Evolutionary conservation across 2,888 invertebrate genomes (phyloP).

Genomic region (Tetranychus piercei): DNA sequence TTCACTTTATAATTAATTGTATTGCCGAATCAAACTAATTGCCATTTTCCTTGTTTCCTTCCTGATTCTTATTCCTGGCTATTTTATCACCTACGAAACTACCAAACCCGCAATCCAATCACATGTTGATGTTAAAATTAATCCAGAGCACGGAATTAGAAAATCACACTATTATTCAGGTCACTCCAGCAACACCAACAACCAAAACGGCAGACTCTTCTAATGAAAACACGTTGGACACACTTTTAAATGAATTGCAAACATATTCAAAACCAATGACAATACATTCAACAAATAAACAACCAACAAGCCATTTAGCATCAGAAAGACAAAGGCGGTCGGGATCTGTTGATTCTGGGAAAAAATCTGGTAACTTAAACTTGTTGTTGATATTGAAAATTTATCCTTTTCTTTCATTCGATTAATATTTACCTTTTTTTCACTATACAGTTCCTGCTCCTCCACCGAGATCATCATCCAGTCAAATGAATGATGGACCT

Average conservation of each 20-base stretch:
- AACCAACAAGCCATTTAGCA: neutral
- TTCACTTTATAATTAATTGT: too few relatives aligned
- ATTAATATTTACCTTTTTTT: neutral
- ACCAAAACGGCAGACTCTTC: constrained; percentile 20
- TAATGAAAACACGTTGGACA: constrained; percentile 68
- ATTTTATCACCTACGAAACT: neutral
- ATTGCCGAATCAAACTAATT: too few relatives aligned
- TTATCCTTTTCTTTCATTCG: neutral
- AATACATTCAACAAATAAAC: constrained; percentile 1
- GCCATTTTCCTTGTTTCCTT: neutral
- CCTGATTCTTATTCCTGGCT: neutral
- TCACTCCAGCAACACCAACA: constrained; percentile 25
- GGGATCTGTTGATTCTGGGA: constrained; percentile 1
- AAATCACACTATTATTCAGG: constrained; percentile 28
- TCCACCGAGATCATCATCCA: constrained; percentile 19
- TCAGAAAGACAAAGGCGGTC: neutral
- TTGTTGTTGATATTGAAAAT: neutral
- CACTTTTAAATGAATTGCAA: constrained; percentile 78
- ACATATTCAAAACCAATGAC: constrained; percentile 57
- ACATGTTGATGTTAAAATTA: neutral
- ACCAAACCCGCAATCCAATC: neutral
- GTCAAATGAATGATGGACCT: constrained; percentile 25
- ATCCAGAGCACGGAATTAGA: constrained; percentile 24
- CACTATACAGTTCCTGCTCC: constrained; percentile 7
- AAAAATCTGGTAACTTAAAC: constrained; percentile 6